phyloP scores from a whole-genome alignment of 2,888 invertebrate species.

The Isoperla grammatica region DNA sequence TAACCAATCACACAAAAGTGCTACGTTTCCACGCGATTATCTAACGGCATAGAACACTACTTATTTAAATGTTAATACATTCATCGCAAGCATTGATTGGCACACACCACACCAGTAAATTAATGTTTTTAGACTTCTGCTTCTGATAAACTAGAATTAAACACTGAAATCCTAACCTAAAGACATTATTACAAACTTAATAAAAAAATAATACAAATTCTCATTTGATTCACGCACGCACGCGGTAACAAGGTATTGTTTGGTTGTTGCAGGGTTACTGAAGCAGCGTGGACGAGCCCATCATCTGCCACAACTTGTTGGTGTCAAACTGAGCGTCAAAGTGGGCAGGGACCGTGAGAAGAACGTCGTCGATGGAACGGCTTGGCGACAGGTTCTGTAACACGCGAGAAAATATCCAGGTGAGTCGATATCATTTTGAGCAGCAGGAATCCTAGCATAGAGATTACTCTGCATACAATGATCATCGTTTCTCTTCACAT shows the following conservation, averaged over 20 bases:
- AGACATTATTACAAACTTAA: background rate
- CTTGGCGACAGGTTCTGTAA: conserved; percentile 63
- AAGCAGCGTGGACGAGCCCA: conserved; percentile 18
- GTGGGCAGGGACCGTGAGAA: conserved; percentile 70
- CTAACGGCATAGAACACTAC: too few species aligned
- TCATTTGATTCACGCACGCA: background rate
- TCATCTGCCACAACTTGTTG: conserved; percentile 36
- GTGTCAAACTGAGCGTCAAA: conserved; percentile 50
- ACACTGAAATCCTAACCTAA: background rate
- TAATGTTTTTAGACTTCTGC: too few species aligned
- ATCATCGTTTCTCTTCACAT: too few species aligned
- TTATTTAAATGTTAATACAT: too few species aligned
- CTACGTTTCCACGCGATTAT: too few species aligned
- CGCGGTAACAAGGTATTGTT: background rate
- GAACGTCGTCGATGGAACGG: conserved; percentile 63
- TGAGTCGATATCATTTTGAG: too few species aligned
- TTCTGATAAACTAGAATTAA: background rate
- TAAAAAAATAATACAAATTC: background rate
- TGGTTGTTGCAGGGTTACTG: background rate
- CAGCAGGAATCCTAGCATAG: too few species aligned
- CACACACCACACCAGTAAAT: too few species aligned
- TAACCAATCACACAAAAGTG: too few species aligned
- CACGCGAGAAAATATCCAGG: conserved; percentile 25
- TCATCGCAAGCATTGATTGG: too few species aligned
- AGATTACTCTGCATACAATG: too few species aligned